These are phyloP conservation scores for Thereva unica DNA, from an alignment of 2,888 invertebrate genomes.

Conservation along the genomic window DNA sequence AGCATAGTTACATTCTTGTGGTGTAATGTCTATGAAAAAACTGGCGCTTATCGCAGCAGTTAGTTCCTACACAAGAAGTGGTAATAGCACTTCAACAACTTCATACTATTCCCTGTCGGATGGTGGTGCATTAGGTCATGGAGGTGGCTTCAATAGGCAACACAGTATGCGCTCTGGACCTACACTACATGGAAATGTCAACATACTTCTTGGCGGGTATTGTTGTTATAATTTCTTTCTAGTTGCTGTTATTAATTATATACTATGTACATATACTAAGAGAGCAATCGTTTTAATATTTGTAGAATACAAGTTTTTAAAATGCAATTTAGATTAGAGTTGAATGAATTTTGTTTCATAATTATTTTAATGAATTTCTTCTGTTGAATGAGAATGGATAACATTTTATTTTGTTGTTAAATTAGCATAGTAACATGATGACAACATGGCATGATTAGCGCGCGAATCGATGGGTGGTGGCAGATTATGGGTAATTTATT, in stretches of 20 bases:
- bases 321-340: background rate
- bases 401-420: too few relatives aligned
- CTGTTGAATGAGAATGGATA: too few relatives aligned
- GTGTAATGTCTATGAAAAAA: conserved; percentile 67
- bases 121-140: conserved; percentile 43
- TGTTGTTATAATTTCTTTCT: conserved; percentile 46
- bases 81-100: conserved; percentile 41
- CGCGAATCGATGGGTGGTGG: too few relatives aligned
- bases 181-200: conserved; percentile 65
- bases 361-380: too few relatives aligned
- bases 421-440: too few relatives aligned
- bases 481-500: too few relatives aligned
- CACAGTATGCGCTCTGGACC: conserved; percentile 48
- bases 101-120: conserved; percentile 34
- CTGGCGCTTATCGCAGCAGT: conserved; percentile 61
- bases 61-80: conserved; percentile 51
- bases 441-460: too few relatives aligned
- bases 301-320: background rate
- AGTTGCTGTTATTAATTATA: too few relatives aligned
- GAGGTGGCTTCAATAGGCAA: conserved; percentile 47
- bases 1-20: background rate
- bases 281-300: too few relatives aligned
- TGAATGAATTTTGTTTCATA: too few relatives aligned
- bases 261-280: too few relatives aligned
- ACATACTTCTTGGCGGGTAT: conserved; percentile 79